Percentiles rank a stretch among this genome's conserved stretches.
Evolutionary conservation across 2,113 vertebrate species (phyloP).

Genomic region (Saccopteryx leptura): DNA sequence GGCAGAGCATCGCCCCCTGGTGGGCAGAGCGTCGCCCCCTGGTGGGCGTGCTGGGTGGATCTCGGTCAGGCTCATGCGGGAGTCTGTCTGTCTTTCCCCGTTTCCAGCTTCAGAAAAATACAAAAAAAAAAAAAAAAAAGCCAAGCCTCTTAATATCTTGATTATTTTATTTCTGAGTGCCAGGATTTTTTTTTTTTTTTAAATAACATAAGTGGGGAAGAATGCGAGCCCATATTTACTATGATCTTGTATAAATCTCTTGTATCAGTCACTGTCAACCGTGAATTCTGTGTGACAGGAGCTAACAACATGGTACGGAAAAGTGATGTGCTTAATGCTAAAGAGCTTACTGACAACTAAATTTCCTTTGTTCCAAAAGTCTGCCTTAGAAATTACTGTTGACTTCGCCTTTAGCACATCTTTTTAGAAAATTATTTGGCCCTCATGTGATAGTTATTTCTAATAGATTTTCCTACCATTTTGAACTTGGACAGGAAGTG

Average conservation of each 20-base stretch:
- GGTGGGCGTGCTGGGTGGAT: too few relatives aligned
- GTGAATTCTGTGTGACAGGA: neutral
- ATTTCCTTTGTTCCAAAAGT: neutral
- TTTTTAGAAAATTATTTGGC: neutral
- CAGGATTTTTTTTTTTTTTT: neutral
- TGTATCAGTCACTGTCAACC: neutral
- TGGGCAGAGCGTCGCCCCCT: too few relatives aligned
- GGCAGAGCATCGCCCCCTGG: too few relatives aligned
- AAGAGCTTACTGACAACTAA: neutral
- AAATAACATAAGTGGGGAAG: neutral
- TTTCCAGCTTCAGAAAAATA: too few relatives aligned
- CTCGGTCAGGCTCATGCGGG: too few relatives aligned
- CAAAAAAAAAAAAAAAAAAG: neutral
- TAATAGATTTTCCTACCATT: neutral
- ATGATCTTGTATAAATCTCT: neutral
- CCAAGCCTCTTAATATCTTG: neutral
- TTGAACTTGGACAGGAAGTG: neutral
- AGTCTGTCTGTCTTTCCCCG: too few relatives aligned
- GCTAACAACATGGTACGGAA: neutral
- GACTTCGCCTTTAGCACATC: neutral
- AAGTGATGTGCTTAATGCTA: neutral
- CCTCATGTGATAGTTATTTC: neutral
- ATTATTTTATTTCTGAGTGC: neutral
- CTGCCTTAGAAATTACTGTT: neutral
- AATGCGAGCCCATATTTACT: neutral